Percentiles rank a stretch among this genome's conserved stretches.
Evolutionary conservation across 2,113 vertebrate genomes (phyloP).

Genomic region (Gopherus evgoodei): DNA sequence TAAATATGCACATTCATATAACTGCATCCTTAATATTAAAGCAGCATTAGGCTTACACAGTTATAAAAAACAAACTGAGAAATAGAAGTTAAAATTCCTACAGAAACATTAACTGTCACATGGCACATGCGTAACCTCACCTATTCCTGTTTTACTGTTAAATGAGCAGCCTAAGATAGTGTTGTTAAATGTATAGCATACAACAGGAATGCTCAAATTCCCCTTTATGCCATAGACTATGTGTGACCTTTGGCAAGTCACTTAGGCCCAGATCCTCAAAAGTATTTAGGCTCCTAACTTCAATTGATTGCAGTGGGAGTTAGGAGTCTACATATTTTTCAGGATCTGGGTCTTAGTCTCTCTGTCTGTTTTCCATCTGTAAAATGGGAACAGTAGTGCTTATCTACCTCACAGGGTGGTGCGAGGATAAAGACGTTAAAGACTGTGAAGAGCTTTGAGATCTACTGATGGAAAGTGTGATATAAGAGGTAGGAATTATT

Average conservation of each 20-base stretch:
- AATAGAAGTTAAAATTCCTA: not conserved
- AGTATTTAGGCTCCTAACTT: too few relatives aligned
- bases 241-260: too few relatives aligned
- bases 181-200: not conserved
- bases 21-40: not conserved
- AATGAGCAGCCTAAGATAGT: not conserved
- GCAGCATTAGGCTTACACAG: not conserved
- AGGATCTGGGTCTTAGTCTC: too few relatives aligned
- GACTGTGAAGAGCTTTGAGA: not conserved
- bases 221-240: too few relatives aligned
- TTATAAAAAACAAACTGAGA: not conserved
- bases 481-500: not conserved
- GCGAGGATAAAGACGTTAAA: not conserved
- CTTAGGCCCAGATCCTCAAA: too few relatives aligned
- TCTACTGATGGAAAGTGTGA: not conserved
- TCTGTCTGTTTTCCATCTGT: not conserved
- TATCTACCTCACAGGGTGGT: not conserved
- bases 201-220: not conserved
- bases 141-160: not conserved
- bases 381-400: not conserved
- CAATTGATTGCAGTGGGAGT: too few relatives aligned
- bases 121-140: not conserved
- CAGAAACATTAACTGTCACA: not conserved
- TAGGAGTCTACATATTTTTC: too few relatives aligned
- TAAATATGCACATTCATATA: not conserved